Base-by-base conservation (phyloP, 2,888 invertebrate genomes). In the Keiferia lycopersicella region DNA sequence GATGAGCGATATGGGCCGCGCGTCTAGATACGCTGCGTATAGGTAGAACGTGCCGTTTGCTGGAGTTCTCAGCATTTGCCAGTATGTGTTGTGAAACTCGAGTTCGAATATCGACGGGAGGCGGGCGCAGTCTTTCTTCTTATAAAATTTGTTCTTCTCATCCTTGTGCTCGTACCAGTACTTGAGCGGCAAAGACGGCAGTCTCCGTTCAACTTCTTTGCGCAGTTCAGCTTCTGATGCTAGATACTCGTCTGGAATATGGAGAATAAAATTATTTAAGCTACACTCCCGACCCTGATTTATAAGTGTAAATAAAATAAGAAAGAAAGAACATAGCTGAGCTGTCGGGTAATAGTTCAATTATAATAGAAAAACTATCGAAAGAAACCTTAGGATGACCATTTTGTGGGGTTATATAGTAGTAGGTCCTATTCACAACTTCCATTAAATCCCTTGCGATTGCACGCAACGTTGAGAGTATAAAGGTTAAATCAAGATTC, bases 41-140 rank as follows among this genome's bases (percentile, higher is more conserved):
- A 98, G 87, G 82, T 97, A 97, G 80, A 98, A 98, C 1, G 97
- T 96, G n/a, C 97, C 97, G 75, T 97, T 96, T 50, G 94, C 93
- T 8, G 96, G 93, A 7, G 96, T 95, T 71, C 94, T 94, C 80
- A 97, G 81, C 60, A 96, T 96, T 87, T 98, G 98, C 98, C 98
- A 98, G 85, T 98, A 98, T 63, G 97, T 94, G 82, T 98, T 98
- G 88, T 97, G 97, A 90, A 97, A 98, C 83, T 98, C 96, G 68
- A 98, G 90, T 77, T 98, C 98, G 86, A 96, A 97, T 72, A 98
- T 95, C 66, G 95, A 96, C 0, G 98, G 98, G 83, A 96, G 97
- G 71, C 95, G 94, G 65, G 96, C 96, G 87, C 97, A 97, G 66
- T 94, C 94, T 73, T 94, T 94, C 83, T 95, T 95, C 78, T 93